Conservation (phyloP, 1,140 invertebrate species). For the Brachionus manjavacas region DNA sequence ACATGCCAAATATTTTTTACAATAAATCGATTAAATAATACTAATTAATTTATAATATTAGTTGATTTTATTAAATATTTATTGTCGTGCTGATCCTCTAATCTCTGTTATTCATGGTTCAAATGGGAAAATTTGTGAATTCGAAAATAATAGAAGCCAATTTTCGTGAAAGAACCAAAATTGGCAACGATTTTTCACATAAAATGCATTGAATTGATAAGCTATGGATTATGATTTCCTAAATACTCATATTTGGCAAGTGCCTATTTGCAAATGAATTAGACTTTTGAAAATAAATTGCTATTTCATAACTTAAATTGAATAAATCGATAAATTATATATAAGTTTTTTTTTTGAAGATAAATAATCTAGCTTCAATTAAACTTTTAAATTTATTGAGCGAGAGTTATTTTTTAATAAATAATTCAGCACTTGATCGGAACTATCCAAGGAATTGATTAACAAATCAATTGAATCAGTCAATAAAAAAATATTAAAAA, state of each 20-base stretch:
- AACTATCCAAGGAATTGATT: not conserved
- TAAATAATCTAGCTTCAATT: not conserved
- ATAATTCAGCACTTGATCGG: not conserved
- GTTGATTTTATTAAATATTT: not conserved
- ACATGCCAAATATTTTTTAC: not conserved
- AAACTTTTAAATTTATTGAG: not conserved
- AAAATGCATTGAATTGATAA: not conserved
- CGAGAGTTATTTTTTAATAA: not conserved
- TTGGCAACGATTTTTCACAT: not conserved
- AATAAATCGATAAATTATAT: not conserved
- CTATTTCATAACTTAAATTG: not conserved
- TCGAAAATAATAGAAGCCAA: not conserved
- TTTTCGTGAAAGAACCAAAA: not conserved
- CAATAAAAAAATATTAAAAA: not conserved
- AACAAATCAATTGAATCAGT: not conserved
- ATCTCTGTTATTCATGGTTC: not conserved
- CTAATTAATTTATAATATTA: not conserved
- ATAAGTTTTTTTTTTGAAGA: not conserved
- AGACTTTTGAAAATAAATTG: not conserved
- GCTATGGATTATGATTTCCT: not conserved
- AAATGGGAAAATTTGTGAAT: not conserved
- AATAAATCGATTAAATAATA: not conserved
- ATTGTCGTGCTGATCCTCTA: not conserved
- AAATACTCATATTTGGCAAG: not conserved
- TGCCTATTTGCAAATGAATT: not conserved